Evolutionary conservation across 2,113 vertebrate species (phyloP).

Genomic region (Nerophis lumbriciformis): DNA sequence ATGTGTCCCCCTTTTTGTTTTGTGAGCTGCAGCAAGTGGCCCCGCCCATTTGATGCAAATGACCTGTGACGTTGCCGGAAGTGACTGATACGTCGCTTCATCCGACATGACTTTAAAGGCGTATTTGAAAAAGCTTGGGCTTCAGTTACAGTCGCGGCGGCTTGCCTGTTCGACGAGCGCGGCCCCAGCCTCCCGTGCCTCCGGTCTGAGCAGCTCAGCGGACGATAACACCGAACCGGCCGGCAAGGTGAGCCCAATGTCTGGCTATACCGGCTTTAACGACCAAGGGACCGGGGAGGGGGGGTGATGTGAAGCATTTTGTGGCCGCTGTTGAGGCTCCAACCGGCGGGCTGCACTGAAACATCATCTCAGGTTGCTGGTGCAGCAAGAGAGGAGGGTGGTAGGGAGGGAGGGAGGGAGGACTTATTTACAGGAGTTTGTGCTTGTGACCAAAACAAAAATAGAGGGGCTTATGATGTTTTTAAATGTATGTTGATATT

Average conservation of each 20-base stretch:
- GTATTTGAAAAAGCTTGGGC: constrained; percentile 51
- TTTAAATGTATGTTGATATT: neutral
- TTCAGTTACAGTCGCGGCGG: constrained; percentile 36
- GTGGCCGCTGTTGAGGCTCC: constrained; percentile 18
- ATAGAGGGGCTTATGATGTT: neutral
- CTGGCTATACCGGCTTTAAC: neutral
- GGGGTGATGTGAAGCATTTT: constrained; percentile 11
- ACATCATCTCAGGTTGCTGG: constrained; percentile 67
- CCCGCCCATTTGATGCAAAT: constrained; percentile 54
- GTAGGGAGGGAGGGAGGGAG: neutral
- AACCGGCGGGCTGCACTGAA: constrained; percentile 14
- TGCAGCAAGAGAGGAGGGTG: constrained; percentile 26
- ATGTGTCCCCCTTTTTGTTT: neutral
- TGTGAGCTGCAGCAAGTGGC: neutral
- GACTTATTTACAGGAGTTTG: constrained; percentile 44
- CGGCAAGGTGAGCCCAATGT: constrained; percentile 2
- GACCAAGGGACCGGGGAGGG: neutral
- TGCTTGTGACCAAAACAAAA: constrained; percentile 41
- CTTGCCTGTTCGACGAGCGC: constrained; percentile 36
- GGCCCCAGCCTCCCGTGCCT: neutral
- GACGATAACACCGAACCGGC: neutral
- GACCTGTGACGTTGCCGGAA: constrained; percentile 42
- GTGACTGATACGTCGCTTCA: constrained; percentile 34
- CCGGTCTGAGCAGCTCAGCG: no score
- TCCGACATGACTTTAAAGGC: constrained; percentile 66